Conservation (phyloP, 2,797 vertebrate genomes). For the Sciurus vulgaris region DNA sequence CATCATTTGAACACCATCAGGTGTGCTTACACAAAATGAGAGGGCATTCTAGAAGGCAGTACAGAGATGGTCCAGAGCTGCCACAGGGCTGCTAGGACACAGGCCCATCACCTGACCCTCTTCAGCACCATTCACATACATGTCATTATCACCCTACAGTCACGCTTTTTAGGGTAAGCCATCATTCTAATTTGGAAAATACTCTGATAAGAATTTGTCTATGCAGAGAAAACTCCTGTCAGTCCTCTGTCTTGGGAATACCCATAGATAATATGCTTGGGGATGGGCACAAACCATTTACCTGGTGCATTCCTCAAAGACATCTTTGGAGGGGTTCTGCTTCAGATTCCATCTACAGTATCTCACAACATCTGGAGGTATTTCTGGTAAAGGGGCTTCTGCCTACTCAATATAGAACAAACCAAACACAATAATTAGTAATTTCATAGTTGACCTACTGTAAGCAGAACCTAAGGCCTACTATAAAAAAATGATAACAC, state of each 20-base stretch:
- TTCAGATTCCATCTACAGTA: conserved; percentile 92
- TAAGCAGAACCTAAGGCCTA: neutral
- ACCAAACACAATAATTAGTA: conserved; percentile 61
- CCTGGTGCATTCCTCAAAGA: conserved; percentile 94
- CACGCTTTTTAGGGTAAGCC: neutral
- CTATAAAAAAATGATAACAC: neutral
- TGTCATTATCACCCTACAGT: accelerated
- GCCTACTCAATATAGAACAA: conserved; percentile 82
- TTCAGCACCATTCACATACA: accelerated
- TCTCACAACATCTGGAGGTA: conserved; percentile 91
- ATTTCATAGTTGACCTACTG: neutral
- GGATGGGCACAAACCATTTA: conserved; percentile 82
- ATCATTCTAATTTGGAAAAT: neutral
- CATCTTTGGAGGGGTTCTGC: conserved; percentile 92
- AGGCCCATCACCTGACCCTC: accelerated
- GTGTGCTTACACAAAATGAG: neutral
- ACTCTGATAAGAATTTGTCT: neutral
- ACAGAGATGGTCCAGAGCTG: neutral
- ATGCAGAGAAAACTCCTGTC: neutral
- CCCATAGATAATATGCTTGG: neutral
- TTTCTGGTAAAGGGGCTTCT: conserved; percentile 92
- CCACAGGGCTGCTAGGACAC: neutral
- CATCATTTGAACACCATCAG: neutral
- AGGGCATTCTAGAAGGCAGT: neutral
- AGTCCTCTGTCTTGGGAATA: accelerated